These are phyloP conservation scores for Micromesistius poutassou DNA, from an alignment of 2,797 vertebrate genomes.

Conservation along the genomic window DNA sequence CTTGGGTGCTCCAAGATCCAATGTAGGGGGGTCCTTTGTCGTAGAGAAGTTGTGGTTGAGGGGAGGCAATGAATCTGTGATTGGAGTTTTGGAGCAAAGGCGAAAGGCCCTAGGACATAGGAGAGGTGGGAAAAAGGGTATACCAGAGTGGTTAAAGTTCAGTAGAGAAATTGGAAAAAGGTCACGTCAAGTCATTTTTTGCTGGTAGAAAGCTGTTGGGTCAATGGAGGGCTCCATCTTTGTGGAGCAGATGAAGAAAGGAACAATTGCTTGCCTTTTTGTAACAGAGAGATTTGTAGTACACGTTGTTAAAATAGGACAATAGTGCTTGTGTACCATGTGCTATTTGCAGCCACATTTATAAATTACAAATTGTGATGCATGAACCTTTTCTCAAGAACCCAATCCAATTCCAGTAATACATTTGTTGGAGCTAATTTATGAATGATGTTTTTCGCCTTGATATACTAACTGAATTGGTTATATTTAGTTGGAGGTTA, in stretches of 20 bases:
- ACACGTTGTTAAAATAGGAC: background rate
- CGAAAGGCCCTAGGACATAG: conserved; percentile 35
- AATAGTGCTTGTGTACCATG: background rate
- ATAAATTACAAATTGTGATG: background rate
- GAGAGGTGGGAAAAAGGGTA: conserved; percentile 25
- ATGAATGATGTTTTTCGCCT: background rate
- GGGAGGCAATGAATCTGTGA: conserved; percentile 16
- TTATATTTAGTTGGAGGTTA: background rate
- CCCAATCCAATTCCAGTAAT: background rate
- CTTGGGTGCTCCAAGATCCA: background rate
- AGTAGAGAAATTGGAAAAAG: conserved; percentile 11
- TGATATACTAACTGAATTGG: background rate
- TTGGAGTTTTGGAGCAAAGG: conserved; percentile 20
- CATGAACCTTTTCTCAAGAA: background rate
- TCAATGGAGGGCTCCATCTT: conserved; percentile 20
- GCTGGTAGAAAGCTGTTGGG: conserved; percentile 19
- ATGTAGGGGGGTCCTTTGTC: background rate
- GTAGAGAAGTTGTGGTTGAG: background rate
- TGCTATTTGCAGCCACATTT: background rate
- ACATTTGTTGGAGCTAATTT: background rate
- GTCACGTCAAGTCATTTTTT: conserved; percentile 33
- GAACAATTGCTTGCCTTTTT: conserved; percentile 11
- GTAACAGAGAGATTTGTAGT: background rate
- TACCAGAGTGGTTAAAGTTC: conserved; percentile 32
- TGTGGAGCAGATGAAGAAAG: conserved; percentile 21